A percentile compares a stretch with the other conserved stretches of the same genome.
phyloP scores from a whole-genome alignment of 1,140 invertebrate species.

The Temnothorax curvispinosus region DNA sequence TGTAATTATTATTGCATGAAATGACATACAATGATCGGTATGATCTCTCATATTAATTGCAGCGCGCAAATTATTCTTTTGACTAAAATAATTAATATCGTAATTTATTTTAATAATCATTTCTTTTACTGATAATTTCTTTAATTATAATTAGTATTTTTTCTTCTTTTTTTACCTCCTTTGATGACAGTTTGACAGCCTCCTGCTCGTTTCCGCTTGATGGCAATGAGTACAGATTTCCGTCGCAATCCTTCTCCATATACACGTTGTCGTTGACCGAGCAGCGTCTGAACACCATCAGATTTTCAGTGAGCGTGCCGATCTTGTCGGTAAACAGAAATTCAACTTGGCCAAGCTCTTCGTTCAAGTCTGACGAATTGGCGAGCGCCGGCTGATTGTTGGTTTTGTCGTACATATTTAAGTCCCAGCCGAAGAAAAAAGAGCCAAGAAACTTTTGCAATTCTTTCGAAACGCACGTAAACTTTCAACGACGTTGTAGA shows the following conservation, averaged over 20 bases:
- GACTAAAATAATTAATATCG: not conserved
- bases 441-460: slow-evolving; percentile 90
- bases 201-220: slow-evolving; percentile 73
- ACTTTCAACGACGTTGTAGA: not conserved
- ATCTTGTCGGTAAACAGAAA: slow-evolving; percentile 91
- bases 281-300: slow-evolving; percentile 89
- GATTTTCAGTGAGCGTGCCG: slow-evolving; percentile 91
- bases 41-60: not conserved
- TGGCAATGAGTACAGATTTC: slow-evolving; percentile 85
- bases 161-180: slow-evolving; percentile 73
- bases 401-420: slow-evolving; percentile 86
- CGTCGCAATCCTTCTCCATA: slow-evolving; percentile 86
- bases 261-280: slow-evolving; percentile 86
- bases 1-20: not conserved
- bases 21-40: not conserved
- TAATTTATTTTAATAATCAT: not conserved
- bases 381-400: slow-evolving; percentile 86
- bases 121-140: not conserved
- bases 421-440: slow-evolving; percentile 88
- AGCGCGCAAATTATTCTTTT: not conserved
- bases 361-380: slow-evolving; percentile 91
- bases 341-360: slow-evolving; percentile 89
- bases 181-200: slow-evolving; percentile 70
- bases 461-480: slow-evolving; percentile 83
- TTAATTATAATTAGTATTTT: slow-evolving; percentile 34